phyloP scores from a whole-genome alignment of 2,113 vertebrate genomes.

The Crotalus horridus region DNA sequence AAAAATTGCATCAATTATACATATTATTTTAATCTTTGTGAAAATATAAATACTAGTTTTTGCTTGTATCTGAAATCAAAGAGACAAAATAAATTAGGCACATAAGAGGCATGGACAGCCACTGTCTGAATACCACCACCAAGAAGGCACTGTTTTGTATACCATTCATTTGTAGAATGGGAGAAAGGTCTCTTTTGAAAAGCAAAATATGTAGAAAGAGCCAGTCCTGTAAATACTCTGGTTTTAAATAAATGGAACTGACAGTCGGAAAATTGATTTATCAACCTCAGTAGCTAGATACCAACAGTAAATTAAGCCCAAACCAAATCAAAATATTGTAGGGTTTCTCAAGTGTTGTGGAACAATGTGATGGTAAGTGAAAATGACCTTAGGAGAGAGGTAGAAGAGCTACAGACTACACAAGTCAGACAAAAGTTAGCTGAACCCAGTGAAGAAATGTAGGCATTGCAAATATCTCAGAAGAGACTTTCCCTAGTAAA shows the following conservation, averaged over 20 bases:
- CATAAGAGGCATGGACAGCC: neutral
- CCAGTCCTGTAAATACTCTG: neutral
- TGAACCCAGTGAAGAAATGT: neutral
- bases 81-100: neutral
- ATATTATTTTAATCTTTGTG: neutral
- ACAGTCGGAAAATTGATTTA: neutral
- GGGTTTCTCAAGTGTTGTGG: neutral
- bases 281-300: neutral
- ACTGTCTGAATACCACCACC: neutral
- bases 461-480: neutral
- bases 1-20: neutral
- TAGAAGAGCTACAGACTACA: neutral
- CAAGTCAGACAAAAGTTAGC: neutral
- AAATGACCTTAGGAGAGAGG: neutral
- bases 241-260: neutral
- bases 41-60: neutral
- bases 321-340: neutral
- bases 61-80: neutral
- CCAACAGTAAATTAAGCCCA: neutral
- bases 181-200: neutral
- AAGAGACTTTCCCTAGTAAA: neutral
- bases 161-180: neutral
- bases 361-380: neutral
- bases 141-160: neutral
- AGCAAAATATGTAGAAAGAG: neutral